A percentile compares a stretch with the other conserved stretches of the same genome.
Conservation (phyloP, 1,140 invertebrate genomes). For the Melanaphis sacchari region DNA sequence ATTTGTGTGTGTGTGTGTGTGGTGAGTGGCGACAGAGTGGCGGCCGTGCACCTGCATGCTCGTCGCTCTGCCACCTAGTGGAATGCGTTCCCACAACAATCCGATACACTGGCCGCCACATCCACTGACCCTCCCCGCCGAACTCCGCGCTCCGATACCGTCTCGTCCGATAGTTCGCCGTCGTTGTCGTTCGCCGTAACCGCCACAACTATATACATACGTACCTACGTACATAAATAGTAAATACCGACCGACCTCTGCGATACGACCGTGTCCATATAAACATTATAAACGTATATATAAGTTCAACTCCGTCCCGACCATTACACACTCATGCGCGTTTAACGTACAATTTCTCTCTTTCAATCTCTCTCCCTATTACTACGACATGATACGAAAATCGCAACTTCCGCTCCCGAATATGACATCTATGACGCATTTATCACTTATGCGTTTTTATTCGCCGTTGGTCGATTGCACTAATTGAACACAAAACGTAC, state of each 20-base stretch:
- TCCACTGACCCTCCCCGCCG: not conserved
- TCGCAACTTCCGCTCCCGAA: not conserved
- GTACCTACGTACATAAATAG: not conserved
- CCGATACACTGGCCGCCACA: slow-evolving; percentile 37
- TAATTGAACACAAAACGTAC: too few relatives aligned
- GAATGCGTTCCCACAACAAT: slow-evolving; percentile 57
- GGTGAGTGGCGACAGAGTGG: slow-evolving; percentile 51
- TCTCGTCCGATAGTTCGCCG: not conserved
- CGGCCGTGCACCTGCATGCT: slow-evolving; percentile 56
- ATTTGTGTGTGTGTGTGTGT: not conserved
- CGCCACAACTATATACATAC: not conserved
- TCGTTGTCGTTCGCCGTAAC: too few relatives aligned
- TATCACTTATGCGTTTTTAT: not conserved
- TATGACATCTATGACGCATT: too few relatives aligned
- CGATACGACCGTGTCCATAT: not conserved
- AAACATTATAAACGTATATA: too few relatives aligned
- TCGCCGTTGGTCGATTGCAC: too few relatives aligned
- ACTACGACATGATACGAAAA: not conserved
- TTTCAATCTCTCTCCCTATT: not conserved
- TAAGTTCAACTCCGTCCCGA: not conserved
- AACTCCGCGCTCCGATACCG: not conserved
- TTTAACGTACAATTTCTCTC: not conserved
- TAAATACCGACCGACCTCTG: slow-evolving; percentile 13
- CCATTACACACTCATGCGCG: not conserved
- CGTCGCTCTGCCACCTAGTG: slow-evolving; percentile 54